Evolutionary conservation across 2,888 invertebrate genomes (phyloP).

Genomic region (Phlogophora meticulosa): DNA sequence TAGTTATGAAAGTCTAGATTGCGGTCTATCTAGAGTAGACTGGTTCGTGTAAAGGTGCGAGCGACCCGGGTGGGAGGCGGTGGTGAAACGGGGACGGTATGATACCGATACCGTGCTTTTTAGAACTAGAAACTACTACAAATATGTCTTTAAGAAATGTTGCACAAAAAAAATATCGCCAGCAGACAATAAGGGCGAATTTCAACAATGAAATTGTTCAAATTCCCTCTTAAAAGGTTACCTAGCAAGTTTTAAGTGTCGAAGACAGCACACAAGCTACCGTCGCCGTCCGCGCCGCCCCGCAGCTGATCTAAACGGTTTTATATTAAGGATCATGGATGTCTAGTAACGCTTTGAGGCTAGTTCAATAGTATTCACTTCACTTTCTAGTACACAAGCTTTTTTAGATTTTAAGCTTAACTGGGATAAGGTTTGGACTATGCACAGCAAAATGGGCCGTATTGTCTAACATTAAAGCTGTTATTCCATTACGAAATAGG

Average conservation of each 20-base stretch:
- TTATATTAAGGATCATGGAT: slow-evolving; percentile 89
- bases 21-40: slow-evolving; percentile 46
- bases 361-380: slow-evolving; percentile 74
- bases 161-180: no score
- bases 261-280: slow-evolving; percentile 16
- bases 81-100: slow-evolving; percentile 36
- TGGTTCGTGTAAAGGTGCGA: slow-evolving; percentile 43
- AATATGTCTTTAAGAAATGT: not conserved
- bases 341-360: slow-evolving; percentile 78
- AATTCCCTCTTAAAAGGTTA: no score
- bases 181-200: no score
- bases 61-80: slow-evolving; percentile 45
- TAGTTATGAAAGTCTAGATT: slow-evolving; percentile 43
- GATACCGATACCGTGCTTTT: not conserved
- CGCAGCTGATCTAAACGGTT: slow-evolving; percentile 75
- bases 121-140: not conserved
- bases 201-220: no score
- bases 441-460: slow-evolving; percentile 27
- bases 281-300: slow-evolving; percentile 60
- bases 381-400: slow-evolving; percentile 66
- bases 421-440: slow-evolving; percentile 39
- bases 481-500: not conserved
- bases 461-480: not conserved
- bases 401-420: slow-evolving; percentile 58
- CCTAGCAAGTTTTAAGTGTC: not conserved